A percentile compares a stretch with the other conserved stretches of the same genome.
Evolutionary conservation across 37 sponge, comb jelly and placozoan species (phyloP).

Genomic region (Dysidea cf. avara): DNA sequence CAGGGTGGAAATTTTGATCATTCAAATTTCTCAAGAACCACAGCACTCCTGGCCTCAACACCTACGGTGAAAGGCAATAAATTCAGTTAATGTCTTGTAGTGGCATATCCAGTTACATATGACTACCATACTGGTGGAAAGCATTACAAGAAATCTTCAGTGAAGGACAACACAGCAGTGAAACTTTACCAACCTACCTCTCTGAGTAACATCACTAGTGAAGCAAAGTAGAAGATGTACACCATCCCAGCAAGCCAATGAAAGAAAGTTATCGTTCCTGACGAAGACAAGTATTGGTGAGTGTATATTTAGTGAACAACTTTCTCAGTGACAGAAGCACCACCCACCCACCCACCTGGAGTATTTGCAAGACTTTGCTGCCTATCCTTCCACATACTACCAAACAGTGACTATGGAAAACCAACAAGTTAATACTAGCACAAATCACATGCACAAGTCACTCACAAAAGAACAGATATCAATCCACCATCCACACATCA

Average conservation of each 20-base stretch:
- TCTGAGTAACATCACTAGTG: slow-evolving; percentile 88
- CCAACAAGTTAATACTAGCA: background rate
- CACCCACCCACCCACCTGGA: slow-evolving; percentile 57
- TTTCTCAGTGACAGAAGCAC: no score
- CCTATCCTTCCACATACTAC: slow-evolving; percentile 55
- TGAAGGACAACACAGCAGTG: background rate
- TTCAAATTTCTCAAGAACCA: slow-evolving; percentile 96
- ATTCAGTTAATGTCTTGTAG: no score
- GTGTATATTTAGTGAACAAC: no score
- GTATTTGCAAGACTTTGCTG: slow-evolving; percentile 54
- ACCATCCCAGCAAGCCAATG: slow-evolving; percentile 98
- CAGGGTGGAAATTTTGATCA: slow-evolving; percentile 95
- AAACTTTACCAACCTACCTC: slow-evolving; percentile 27
- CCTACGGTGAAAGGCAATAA: no score
- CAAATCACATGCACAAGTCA: background rate
- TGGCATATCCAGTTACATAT: no score
- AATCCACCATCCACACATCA: slow-evolving; percentile 97
- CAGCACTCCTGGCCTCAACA: slow-evolving; percentile 90
- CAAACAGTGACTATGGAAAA: slow-evolving; percentile 60
- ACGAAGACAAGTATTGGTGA: background rate
- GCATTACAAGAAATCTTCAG: no score
- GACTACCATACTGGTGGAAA: no score
- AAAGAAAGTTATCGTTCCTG: slow-evolving; percentile 85
- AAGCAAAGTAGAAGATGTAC: slow-evolving; percentile 94
- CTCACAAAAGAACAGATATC: slow-evolving; percentile 95